A percentile compares a stretch with the other conserved stretches of the same genome.
These are phyloP conservation scores for Lasius fuliginosus DNA, from an alignment of 2,888 invertebrate genomes.

Conservation along the genomic window DNA sequence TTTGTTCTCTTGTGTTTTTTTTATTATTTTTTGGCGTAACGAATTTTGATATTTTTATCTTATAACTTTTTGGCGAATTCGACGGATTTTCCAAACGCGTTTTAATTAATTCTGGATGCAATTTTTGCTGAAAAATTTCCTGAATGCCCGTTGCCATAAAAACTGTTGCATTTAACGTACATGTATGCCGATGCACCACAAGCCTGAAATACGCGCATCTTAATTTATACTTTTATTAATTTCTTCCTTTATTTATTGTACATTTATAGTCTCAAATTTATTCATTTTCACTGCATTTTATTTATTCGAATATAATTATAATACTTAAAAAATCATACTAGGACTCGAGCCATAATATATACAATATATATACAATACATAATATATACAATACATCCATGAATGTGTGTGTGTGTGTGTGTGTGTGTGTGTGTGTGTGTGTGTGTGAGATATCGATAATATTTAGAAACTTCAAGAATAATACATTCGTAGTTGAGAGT, in stretches of 20 bases:
- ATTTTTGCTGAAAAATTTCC: background rate
- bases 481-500: background rate
- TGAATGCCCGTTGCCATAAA: background rate
- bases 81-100: background rate
- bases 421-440: too few relatives aligned
- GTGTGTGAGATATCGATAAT: background rate
- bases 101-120: conserved; percentile 19
- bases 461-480: background rate
- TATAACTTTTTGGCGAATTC: background rate
- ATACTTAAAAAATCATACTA: background rate
- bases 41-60: conserved; percentile 1
- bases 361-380: background rate
- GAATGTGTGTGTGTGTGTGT: too few relatives aligned
- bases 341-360: background rate
- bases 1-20: background rate
- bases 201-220: background rate
- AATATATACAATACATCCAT: background rate
- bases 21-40: background rate
- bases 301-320: background rate
- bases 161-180: background rate
- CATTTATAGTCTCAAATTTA: background rate
- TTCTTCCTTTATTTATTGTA: background rate
- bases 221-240: conserved; percentile 2
- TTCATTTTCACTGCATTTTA: background rate
- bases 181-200: background rate